Conservation (phyloP, 1,140 invertebrate genomes). For the Dendrolimus punctatus region DNA sequence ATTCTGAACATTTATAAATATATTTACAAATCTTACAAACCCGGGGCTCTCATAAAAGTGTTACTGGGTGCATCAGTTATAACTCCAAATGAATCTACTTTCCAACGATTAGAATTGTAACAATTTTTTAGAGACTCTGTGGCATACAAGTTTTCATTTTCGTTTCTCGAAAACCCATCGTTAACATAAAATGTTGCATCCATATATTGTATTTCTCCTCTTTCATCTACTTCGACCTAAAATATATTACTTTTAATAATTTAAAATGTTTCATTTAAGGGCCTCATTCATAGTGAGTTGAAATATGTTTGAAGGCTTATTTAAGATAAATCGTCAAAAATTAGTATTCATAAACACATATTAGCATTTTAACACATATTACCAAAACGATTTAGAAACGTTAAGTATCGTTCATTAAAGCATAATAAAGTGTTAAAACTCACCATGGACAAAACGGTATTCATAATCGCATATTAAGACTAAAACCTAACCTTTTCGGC, state of each 20-base stretch:
- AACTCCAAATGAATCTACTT: conserved; percentile 64
- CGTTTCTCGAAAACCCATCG: conserved; percentile 72
- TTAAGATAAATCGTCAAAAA: no score
- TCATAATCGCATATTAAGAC: no score
- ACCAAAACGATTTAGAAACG: no score
- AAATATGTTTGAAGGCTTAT: no score
- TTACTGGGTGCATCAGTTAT: conserved; percentile 75
- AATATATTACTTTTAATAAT: background rate
- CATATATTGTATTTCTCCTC: conserved; percentile 76
- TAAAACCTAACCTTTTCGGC: no score
- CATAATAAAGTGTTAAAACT: no score
- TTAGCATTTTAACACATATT: no score
- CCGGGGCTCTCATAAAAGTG: conserved; percentile 62
- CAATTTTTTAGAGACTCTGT: conserved; percentile 68
- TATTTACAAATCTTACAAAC: conserved; percentile 9
- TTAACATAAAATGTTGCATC: conserved; percentile 74
- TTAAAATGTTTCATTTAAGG: background rate
- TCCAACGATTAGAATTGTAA: conserved; percentile 73
- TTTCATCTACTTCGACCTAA: conserved; percentile 72
- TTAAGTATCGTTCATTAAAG: no score
- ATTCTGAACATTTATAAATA: background rate
- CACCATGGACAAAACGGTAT: no score
- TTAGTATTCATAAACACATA: no score
- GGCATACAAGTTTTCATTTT: conserved; percentile 47
- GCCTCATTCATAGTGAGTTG: no score